phyloP scores from a whole-genome alignment of 1,140 invertebrate genomes.

The Oryzaephilus surinamensis region DNA sequence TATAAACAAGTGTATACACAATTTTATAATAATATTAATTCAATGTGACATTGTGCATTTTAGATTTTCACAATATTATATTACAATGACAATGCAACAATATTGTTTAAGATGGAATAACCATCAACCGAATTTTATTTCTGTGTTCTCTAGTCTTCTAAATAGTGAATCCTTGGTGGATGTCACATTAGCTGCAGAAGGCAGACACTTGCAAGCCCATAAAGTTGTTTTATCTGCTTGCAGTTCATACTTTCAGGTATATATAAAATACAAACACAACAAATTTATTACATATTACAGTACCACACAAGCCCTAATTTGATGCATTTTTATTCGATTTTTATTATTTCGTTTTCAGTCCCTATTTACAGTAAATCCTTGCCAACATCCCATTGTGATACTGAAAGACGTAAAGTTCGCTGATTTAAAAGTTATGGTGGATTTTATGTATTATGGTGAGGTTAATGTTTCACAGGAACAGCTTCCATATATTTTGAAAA shows the following conservation, averaged over 20 bases:
- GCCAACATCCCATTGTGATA: constrained; percentile 83
- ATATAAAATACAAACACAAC: too few relatives aligned
- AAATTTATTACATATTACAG: too few relatives aligned
- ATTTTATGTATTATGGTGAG: constrained; percentile 89
- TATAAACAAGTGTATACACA: constrained; percentile 5
- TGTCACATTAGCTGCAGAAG: constrained; percentile 78
- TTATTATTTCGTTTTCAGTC: constrained; percentile 41
- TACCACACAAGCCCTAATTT: too few relatives aligned
- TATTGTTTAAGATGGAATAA: constrained; percentile 84
- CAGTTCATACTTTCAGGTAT: constrained; percentile 78
- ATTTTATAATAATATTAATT: background rate
- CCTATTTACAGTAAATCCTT: constrained; percentile 73
- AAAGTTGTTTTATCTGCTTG: constrained; percentile 79
- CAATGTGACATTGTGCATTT: background rate
- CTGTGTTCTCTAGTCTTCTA: constrained; percentile 68
- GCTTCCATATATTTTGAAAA: constrained; percentile 74
- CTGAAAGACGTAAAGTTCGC: constrained; percentile 78
- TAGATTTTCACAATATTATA: background rate
- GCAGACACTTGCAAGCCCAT: constrained; percentile 71
- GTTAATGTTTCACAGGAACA: constrained; percentile 84
- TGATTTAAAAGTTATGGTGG: constrained; percentile 78
- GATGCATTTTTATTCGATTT: too few relatives aligned
- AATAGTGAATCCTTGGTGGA: constrained; percentile 75
- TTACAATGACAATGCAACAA: constrained; percentile 63
- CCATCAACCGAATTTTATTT: constrained; percentile 80